These are phyloP conservation scores for Nebria ingens DNA, from an alignment of 1,140 invertebrate genomes.

Conservation along the genomic window DNA sequence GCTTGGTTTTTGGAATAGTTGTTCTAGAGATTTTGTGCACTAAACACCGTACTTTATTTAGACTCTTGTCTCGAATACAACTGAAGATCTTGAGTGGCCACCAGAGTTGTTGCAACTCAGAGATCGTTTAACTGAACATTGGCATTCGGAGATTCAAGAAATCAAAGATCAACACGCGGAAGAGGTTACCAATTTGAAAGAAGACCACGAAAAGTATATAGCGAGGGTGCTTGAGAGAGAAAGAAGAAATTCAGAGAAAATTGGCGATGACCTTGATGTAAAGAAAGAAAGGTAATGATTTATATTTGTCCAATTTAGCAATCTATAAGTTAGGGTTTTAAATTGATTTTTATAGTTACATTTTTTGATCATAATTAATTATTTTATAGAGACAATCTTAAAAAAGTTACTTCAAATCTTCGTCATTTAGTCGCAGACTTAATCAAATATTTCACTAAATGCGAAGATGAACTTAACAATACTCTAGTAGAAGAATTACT, in stretches of 20 bases:
- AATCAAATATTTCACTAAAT: slow-evolving; percentile 56
- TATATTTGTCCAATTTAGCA: background rate
- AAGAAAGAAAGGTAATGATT: slow-evolving; percentile 24
- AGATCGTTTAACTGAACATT: slow-evolving; percentile 54
- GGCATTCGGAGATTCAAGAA: slow-evolving; percentile 39
- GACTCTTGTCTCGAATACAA: slow-evolving; percentile 50
- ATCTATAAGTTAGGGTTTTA: no score
- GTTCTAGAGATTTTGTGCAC: background rate
- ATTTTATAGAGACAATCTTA: slow-evolving; percentile 46
- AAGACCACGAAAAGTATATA: slow-evolving; percentile 40
- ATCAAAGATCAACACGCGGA: slow-evolving; percentile 31
- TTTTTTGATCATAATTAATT: no score
- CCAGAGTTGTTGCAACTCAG: slow-evolving; percentile 52
- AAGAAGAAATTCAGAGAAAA: slow-evolving; percentile 26
- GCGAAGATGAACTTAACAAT: slow-evolving; percentile 66
- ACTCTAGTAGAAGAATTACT: slow-evolving; percentile 55
- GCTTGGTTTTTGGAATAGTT: background rate
- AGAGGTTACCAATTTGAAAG: slow-evolving; percentile 43
- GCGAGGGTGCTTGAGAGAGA: slow-evolving; percentile 30
- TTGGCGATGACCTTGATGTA: slow-evolving; percentile 24
- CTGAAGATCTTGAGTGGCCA: slow-evolving; percentile 55
- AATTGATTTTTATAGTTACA: no score
- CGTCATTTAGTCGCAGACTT: slow-evolving; percentile 52
- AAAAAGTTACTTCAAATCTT: slow-evolving; percentile 43
- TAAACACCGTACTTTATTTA: slow-evolving; percentile 27